A percentile compares a stretch with the other conserved stretches of the same genome.
Evolutionary conservation across 2,888 invertebrate genomes (phyloP).

Genomic region (Ichneumon xanthorius): DNA sequence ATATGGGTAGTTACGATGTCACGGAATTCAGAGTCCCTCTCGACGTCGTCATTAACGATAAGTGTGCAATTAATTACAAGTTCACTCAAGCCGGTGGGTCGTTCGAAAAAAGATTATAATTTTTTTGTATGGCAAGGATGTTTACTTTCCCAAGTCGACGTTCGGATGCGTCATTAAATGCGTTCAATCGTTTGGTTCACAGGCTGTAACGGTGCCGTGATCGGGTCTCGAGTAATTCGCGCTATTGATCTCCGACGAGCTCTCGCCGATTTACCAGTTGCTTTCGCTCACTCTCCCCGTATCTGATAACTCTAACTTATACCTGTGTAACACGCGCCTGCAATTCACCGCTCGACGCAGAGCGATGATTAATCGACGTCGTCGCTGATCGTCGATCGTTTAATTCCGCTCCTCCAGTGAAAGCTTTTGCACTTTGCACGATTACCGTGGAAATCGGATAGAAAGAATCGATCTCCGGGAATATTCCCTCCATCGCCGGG

Average conservation of each 20-base stretch:
- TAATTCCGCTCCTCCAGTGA: background rate
- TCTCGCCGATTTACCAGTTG: slow-evolving; percentile 22
- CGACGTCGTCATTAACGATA: background rate
- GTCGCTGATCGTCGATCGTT: background rate
- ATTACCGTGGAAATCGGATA: background rate
- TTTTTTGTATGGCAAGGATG: background rate
- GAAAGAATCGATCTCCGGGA: background rate
- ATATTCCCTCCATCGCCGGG: background rate
- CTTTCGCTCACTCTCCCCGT: slow-evolving; percentile 16
- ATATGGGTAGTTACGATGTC: background rate
- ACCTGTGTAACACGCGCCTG: background rate
- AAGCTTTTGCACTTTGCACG: slow-evolving; percentile 10
- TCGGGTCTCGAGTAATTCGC: slow-evolving; percentile 6
- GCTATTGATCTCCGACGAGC: slow-evolving; percentile 14
- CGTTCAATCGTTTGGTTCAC: background rate
- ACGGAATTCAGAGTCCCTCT: background rate
- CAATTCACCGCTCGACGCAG: background rate
- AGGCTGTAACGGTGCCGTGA: background rate
- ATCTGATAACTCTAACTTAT: background rate
- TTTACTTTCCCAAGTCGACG: background rate
- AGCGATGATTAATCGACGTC: slow-evolving; percentile 8
- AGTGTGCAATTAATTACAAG: background rate
- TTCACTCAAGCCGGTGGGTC: background rate
- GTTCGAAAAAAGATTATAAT: background rate
- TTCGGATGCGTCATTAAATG: background rate